phyloP scores from a whole-genome alignment of 2,797 vertebrate species.

The Pantherophis vulpinus region DNA sequence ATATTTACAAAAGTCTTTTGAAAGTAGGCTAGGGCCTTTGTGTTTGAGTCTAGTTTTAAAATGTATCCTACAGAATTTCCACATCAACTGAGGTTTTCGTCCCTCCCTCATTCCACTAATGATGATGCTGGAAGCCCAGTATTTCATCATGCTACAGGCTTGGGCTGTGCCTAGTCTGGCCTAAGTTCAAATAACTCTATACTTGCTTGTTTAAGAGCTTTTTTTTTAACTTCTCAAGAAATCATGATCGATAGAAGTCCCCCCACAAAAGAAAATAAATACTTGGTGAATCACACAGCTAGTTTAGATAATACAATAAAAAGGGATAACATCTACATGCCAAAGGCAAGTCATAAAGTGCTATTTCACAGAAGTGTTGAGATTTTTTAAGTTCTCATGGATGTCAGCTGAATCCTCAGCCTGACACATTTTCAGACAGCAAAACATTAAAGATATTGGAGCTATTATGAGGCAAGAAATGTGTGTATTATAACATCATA shows the following conservation, averaged over 20 bases:
- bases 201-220: not conserved
- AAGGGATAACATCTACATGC: not conserved
- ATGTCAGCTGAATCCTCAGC: not conserved
- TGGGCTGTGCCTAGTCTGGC: not conserved
- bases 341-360: not conserved
- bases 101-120: not conserved
- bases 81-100: not conserved
- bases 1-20: not conserved
- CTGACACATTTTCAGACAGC: not conserved
- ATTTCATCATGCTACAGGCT: not conserved
- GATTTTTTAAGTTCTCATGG: not conserved
- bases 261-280: not conserved
- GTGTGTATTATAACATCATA: not conserved
- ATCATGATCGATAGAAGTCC: not conserved
- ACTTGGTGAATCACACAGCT: not conserved
- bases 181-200: not conserved
- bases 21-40: not conserved
- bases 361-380: not conserved
- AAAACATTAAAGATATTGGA: not conserved
- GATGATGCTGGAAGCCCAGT: not conserved
- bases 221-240: not conserved
- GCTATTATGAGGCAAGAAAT: not conserved
- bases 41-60: not conserved
- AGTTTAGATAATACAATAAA: not conserved
- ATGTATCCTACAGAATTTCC: not conserved